Percentiles rank a stretch among this genome's conserved stretches.
Evolutionary conservation across 2,888 invertebrate species (phyloP).

Genomic region (Microdon myrmicae): DNA sequence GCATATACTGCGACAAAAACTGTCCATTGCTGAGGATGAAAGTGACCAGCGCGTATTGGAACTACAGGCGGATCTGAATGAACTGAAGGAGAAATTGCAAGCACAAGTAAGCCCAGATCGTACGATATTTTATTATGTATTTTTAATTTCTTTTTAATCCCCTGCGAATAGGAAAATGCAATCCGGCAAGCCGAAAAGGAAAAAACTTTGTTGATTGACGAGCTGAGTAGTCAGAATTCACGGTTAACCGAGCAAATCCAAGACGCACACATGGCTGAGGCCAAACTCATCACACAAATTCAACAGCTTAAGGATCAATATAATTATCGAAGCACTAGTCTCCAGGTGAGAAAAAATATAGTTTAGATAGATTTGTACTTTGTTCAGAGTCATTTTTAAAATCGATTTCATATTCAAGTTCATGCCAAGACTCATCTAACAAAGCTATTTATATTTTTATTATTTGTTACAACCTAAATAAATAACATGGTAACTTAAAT

Average conservation of each 20-base stretch:
- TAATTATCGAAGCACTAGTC: constrained; percentile 79
- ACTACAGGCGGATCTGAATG: constrained; percentile 86
- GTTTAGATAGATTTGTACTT: no score
- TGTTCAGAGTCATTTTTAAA: no score
- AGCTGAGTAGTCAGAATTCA: constrained; percentile 90
- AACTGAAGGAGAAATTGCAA: constrained; percentile 80
- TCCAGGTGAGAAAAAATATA: constrained; percentile 72
- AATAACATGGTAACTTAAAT: no score
- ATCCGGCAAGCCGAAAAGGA: constrained; percentile 75
- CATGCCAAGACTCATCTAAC: no score
- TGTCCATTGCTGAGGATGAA: constrained; percentile 88
- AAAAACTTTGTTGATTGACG: constrained; percentile 81
- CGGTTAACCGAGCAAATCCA: constrained; percentile 86
- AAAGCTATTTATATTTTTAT: no score
- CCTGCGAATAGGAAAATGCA: constrained; percentile 59
- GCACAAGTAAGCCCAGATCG: constrained; percentile 68
- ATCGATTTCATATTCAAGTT: no score
- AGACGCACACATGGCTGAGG: constrained; percentile 83
- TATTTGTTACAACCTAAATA: no score
- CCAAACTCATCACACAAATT: constrained; percentile 82
- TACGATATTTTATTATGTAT: constrained; percentile 1
- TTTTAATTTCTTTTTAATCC: constrained; percentile 2
- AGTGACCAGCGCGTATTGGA: constrained; percentile 88
- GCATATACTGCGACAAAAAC: constrained; percentile 83
- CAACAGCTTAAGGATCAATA: constrained; percentile 86